These are phyloP conservation scores for Stictocephala bisonia DNA, from an alignment of 2,888 invertebrate genomes.

Conservation along the genomic window DNA sequence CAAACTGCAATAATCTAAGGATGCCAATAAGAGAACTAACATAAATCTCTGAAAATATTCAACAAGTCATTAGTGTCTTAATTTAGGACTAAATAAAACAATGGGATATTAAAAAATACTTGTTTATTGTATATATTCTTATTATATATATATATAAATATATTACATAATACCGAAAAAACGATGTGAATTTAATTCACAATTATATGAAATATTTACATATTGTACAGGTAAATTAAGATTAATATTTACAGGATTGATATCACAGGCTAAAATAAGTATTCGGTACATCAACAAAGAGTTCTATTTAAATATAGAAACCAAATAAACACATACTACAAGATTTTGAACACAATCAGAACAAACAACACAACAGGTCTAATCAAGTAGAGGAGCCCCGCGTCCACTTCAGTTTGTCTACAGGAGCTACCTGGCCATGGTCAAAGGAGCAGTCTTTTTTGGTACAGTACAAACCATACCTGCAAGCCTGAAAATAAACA, in stretches of 20 bases:
- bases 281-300: constrained; percentile 12
- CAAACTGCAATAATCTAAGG: no score
- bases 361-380: constrained; percentile 13
- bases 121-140: no score
- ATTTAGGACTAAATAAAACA: no score
- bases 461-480: constrained; percentile 54
- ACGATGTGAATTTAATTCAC: no score
- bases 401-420: constrained; percentile 47
- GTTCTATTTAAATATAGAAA: constrained; percentile 18
- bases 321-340: constrained; percentile 14
- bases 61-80: no score
- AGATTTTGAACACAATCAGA: constrained; percentile 31
- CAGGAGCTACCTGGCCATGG: constrained; percentile 41
- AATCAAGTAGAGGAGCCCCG: constrained; percentile 34
- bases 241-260: constrained; percentile 14
- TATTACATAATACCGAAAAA: no score
- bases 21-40: no score
- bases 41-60: no score
- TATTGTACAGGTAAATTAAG: no score
- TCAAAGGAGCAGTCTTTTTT: constrained; percentile 54
- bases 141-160: no score
- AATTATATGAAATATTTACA: no score
- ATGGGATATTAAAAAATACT: no score
- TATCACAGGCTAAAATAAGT: constrained; percentile 42
- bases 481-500: constrained; percentile 55